Base-by-base conservation (phyloP, 2,888 invertebrate genomes). In the Sesia apiformis region DNA sequence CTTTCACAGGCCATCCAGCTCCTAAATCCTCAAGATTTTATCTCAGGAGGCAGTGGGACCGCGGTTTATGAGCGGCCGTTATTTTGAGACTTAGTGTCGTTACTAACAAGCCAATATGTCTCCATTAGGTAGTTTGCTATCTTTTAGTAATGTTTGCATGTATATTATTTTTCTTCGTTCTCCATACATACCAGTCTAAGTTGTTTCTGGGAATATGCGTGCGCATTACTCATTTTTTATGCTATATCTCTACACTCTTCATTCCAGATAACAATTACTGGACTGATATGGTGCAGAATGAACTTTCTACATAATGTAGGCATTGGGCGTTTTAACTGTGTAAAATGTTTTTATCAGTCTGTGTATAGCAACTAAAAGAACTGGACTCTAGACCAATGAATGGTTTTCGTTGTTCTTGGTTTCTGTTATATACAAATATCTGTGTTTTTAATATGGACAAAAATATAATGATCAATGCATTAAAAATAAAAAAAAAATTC, bases 71-170 rank as follows among this genome's bases (percentile, higher is more conserved):
- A 23, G n/a, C 3, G 4, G 7, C 46, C 46, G 46, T 46, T 46
- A 46, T n/a, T 6, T 46, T 46, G 52, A 52, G 52, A n/a, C 39
- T 40, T 52, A 39, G 39, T 8, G 40, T 52, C 40, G 23, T 8
- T 52, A 23, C n/a, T 52, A 52, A 52, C 52, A 40, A 52, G 23
- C 52, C 52, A 52, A 52, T 52, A 52, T 39, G 52, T 52, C 52
- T 39, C 52, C 52, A 52, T 52, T 40, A 52, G 5, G 23, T 40
- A 5, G 52, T 52, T 8, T 46, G 46, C 46, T 46, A 46, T 46
- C 6, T 8, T 1, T 43, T 43, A 43, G 43, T 43, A 46, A 46
- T 46, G 46, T 46, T 46, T 46, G 46, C 46, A 46, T 46, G 46
- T 46, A 23, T 1, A 23, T 23, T 23, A 23, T 23, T 23, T 23